phyloP scores from a whole-genome alignment of 2,113 vertebrate genomes.

The Nettapus auritus region DNA sequence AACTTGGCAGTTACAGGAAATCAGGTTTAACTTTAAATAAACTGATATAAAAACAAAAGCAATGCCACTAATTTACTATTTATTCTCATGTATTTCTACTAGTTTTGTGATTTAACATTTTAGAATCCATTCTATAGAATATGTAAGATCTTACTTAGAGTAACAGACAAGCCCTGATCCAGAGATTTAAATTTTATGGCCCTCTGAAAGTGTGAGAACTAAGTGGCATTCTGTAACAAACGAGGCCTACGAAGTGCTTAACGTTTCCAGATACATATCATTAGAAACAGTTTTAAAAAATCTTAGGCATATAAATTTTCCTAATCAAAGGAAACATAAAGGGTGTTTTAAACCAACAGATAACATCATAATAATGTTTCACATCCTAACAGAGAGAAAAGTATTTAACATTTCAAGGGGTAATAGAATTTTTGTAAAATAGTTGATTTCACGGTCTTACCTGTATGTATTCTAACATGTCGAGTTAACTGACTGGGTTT shows the following conservation, averaged over 20 bases:
- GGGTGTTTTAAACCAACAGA: neutral
- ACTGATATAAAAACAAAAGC: neutral
- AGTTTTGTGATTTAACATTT: neutral
- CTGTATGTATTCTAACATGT: conserved; percentile 96
- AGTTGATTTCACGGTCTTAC: conserved; percentile 68
- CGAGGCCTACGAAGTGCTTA: neutral
- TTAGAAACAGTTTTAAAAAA: neutral
- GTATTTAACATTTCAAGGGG: neutral
- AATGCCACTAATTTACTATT: neutral
- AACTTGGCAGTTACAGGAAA: neutral
- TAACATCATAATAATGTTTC: neutral
- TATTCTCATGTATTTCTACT: neutral
- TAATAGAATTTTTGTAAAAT: neutral
- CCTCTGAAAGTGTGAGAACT: neutral
- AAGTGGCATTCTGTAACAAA: neutral
- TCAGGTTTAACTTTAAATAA: neutral
- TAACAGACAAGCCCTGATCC: neutral
- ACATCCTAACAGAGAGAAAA: neutral
- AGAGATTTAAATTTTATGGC: neutral
- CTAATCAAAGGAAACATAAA: neutral
- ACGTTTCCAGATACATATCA: neutral
- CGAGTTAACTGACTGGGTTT: conserved; percentile 96
- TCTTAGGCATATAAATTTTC: neutral
- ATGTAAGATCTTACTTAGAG: neutral
- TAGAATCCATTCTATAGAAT: neutral